Evolutionary conservation across 2,797 vertebrate species (phyloP).

Genomic region (Pangasius djambal): DNA sequence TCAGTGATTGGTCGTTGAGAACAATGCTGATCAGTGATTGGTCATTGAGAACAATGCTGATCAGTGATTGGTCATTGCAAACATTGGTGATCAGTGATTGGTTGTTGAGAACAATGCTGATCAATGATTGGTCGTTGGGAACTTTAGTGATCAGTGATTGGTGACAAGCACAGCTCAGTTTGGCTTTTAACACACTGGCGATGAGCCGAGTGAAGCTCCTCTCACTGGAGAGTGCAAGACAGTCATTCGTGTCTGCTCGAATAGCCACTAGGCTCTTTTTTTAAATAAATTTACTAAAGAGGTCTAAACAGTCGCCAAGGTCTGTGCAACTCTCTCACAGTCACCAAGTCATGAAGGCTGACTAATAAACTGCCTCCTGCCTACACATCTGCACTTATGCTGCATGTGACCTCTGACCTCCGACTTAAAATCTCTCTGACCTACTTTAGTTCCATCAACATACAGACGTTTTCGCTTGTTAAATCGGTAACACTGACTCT

Average conservation of each 20-base stretch:
- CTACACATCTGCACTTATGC: not conserved
- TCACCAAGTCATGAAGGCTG: not conserved
- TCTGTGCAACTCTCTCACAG: not conserved
- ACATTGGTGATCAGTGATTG: not conserved
- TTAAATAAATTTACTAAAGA: too few relatives aligned
- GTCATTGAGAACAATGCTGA: not conserved
- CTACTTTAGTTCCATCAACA: not conserved
- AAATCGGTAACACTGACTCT: not conserved
- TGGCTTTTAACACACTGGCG: too few relatives aligned
- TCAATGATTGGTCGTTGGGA: not conserved
- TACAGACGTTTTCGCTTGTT: not conserved
- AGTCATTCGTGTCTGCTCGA: too few relatives aligned
- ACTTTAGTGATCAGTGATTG: not conserved
- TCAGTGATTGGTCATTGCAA: not conserved
- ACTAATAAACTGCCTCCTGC: not conserved
- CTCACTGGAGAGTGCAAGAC: too few relatives aligned
- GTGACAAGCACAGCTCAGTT: not conserved
- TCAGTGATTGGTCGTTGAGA: not conserved
- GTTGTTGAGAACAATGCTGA: not conserved
- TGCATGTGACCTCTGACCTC: not conserved
- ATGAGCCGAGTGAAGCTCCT: too few relatives aligned
- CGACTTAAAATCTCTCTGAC: not conserved
- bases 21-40: not conserved
- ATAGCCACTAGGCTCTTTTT: too few relatives aligned
- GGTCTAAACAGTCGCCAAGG: not conserved